Conservation (phyloP, 2,797 vertebrate genomes). For the Ispidina picta region DNA sequence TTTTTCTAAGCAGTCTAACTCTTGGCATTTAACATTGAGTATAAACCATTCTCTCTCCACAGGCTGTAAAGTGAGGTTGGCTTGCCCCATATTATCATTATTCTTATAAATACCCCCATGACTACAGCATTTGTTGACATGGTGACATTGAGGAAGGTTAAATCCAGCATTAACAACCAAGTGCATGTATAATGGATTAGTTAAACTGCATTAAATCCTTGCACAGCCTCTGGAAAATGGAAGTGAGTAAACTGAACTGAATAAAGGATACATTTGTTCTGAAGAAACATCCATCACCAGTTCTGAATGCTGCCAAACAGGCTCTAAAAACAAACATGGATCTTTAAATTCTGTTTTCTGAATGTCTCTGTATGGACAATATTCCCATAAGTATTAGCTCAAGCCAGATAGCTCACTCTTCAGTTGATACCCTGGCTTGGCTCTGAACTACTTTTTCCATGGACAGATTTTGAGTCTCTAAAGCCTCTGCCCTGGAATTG, state of each 20-base stretch:
- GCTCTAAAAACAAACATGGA: neutral
- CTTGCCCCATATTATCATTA: neutral
- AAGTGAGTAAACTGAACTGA: slow-evolving; percentile 9
- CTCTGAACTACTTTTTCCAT: neutral
- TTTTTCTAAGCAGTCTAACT: neutral
- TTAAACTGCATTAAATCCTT: slow-evolving; percentile 33
- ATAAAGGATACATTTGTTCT: slow-evolving; percentile 27
- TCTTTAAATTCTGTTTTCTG: neutral
- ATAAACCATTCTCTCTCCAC: neutral
- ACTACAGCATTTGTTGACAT: neutral
- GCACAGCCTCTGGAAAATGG: slow-evolving; percentile 21
- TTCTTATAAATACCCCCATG: slow-evolving; percentile 1
- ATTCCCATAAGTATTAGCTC: neutral
- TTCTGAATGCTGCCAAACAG: neutral
- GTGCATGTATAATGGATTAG: slow-evolving; percentile 22
- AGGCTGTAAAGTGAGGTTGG: neutral
- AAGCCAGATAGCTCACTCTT: neutral
- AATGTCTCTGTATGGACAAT: neutral
- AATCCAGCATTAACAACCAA: slow-evolving; percentile 27
- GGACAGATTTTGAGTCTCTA: neutral
- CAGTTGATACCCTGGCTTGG: neutral
- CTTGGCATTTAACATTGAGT: neutral
- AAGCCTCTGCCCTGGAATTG: neutral
- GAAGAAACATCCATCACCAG: neutral
- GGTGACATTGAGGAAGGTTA: slow-evolving; percentile 34